Base-by-base conservation (phyloP, 2,888 invertebrate species). In the Parapristionchus giblindavisi region DNA sequence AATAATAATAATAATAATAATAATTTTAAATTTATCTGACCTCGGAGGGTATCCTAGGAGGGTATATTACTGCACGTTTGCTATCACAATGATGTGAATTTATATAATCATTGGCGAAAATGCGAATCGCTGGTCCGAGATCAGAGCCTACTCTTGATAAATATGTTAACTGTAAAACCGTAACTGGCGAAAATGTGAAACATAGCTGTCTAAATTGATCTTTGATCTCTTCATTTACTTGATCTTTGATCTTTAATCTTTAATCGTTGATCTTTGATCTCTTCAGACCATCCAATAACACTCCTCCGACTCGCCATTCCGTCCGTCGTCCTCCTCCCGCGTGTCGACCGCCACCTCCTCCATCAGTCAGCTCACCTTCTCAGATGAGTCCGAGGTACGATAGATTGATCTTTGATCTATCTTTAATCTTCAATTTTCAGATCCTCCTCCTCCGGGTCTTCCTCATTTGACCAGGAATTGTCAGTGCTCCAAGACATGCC, bases 331-430 rank as follows among this genome's bases (percentile, higher is more conserved):
- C 70, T 36, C 70, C 70, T 38, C 70, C 70, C 8, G 36, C 70
- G n/a, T 70, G 70, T 38, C 70, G 70, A 24, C 70, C 70, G 11
- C 70, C 70, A 11, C 70, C 70, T 11, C 70, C 70, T 8, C 70
- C 70, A 38, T 38, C 36, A 27, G 63, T 40, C 27, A 11, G 2
- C 27, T 24, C 24, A 36, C 29, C 34, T 6, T 17, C 36, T 21
- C 63, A 63, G 63, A 40, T 38, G 14, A 70, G 70, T 70, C 70
- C 70, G 32, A 70, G 70, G 70, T 70, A n/a, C 5, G 58, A 17
- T 17, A 27, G 11, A 27, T 1, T 61, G 24, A 36, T 61, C 61
- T 38, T 36, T 61, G 34, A 14, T 43, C 65, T 24, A 17, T 58
- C 29, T 6, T 58, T 58, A 17, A 27, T 29, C 34, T 17, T 8